A percentile compares a stretch with the other conserved stretches of the same genome.
phyloP scores from a whole-genome alignment of 2,888 invertebrate genomes.

The Helicoverpa assulta region DNA sequence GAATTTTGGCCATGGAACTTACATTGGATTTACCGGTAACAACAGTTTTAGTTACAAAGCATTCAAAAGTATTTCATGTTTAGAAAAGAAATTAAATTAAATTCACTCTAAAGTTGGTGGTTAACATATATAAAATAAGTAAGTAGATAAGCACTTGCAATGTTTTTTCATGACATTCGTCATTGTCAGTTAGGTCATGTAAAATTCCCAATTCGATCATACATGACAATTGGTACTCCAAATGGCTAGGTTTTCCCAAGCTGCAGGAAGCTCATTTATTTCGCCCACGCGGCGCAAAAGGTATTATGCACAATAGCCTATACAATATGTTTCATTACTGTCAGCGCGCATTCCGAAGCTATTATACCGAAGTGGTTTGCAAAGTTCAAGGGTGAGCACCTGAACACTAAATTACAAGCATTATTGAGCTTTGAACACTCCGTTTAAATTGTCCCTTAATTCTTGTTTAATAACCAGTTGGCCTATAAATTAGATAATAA shows the following conservation, averaged over 20 bases:
- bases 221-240: background rate
- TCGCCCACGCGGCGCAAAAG: background rate
- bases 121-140: background rate
- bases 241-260: conserved; percentile 9
- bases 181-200: background rate
- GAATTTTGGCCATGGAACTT: background rate
- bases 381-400: conserved; percentile 55
- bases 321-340: conserved; percentile 18
- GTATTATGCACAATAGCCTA: background rate
- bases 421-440: conserved; percentile 22
- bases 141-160: no score
- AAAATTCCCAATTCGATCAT: background rate
- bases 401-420: conserved; percentile 45
- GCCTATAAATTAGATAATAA: conserved; percentile 27
- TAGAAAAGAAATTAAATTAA: background rate
- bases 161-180: background rate
- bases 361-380: conserved; percentile 30
- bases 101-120: no score
- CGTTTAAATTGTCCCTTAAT: conserved; percentile 34
- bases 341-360: conserved; percentile 8
- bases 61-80: background rate
- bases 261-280: background rate
- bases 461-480: conserved; percentile 42
- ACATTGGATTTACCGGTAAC: background rate
- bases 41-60: background rate